Evolutionary conservation across 2,113 vertebrate genomes (phyloP), one percentile per base, ranked within the genome.

Genomic region (Lota lota): DNA sequence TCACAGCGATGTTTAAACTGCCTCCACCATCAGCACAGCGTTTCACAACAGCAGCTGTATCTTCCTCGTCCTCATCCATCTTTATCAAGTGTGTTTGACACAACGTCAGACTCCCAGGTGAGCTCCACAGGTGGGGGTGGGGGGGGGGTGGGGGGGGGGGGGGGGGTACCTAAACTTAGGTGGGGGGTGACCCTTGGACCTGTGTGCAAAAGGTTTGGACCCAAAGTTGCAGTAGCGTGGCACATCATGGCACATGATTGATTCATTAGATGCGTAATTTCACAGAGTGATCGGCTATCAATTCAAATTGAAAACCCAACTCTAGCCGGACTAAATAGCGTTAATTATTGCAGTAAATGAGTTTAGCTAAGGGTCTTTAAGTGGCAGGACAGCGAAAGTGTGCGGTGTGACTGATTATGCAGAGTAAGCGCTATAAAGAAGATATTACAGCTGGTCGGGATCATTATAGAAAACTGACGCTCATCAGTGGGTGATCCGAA

Each of bases 331-430:
- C 88, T 85, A 68, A 80, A 83, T 75, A 76, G 40, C 60, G 79
- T 82, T 83, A 83, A 87, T 90, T 88, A 86, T 76, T 85, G 74
- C 61, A 79, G 70, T 72, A 74, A 87, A 90, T 88, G 72, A 85
- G 84, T 88, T 88, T 82, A 18, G 64, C 75, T 36, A 22, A 70
- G 69, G 67, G 70, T 56, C 70, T 71, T 75, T 61, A 72, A 69
- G 70, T 74, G 22, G 54, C 16, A 56, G 78, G 73, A 73, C 70
- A 80, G 72, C 64, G 81, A 78, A 88, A 73, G 75, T 47, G 40
- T 47, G 76, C 74, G 75, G 87, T 80, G 78, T 89, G 81, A 89
- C 70, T 72, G 82, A 85, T 85, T 79, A 81, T 82, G 80, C 40
- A 47, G 40, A 47, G 40, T 47, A 82, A 68, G 76, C 66, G 21